Evolutionary conservation across 2,113 vertebrate species (phyloP).

Genomic region (Paedocypris sp.): DNA sequence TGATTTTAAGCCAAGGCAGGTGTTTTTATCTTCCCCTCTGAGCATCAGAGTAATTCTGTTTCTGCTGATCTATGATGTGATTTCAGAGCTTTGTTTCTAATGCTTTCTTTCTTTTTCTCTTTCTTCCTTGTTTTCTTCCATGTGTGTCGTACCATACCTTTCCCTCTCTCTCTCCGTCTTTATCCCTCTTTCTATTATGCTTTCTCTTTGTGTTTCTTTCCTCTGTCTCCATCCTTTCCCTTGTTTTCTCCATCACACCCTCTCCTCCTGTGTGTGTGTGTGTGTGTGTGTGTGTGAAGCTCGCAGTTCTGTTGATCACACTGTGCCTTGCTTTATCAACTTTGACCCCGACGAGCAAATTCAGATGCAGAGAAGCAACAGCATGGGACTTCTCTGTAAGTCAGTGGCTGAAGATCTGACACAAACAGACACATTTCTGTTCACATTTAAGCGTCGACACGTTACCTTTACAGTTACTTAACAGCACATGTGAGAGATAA

Average conservation of each 20-base stretch:
- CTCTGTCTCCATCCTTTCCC: constrained; percentile 13
- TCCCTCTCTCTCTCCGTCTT: neutral
- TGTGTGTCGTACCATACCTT: constrained; percentile 6
- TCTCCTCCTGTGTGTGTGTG: no score
- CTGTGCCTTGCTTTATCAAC: constrained; percentile 74
- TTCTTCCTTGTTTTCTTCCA: constrained; percentile 37
- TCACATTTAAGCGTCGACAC: no score
- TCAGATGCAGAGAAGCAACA: constrained; percentile 77
- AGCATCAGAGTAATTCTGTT: neutral
- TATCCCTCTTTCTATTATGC: constrained; percentile 29
- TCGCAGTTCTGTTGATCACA: constrained; percentile 72
- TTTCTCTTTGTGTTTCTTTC: constrained; percentile 38
- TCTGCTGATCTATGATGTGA: neutral
- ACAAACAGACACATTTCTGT: no score
- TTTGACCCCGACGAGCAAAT: constrained; percentile 71
- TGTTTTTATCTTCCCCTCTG: no score
- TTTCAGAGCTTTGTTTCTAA: neutral
- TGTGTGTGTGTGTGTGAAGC: constrained; percentile 50
- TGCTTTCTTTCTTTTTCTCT: constrained; percentile 33
- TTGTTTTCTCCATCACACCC: no score
- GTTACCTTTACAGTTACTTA: no score
- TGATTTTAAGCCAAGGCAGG: no score
- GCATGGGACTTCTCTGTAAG: constrained; percentile 95
- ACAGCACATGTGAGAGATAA: no score
- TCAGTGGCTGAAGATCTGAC: constrained; percentile 43